These are phyloP conservation scores for Actias luna DNA, from an alignment of 2,888 invertebrate species.

Conservation along the genomic window DNA sequence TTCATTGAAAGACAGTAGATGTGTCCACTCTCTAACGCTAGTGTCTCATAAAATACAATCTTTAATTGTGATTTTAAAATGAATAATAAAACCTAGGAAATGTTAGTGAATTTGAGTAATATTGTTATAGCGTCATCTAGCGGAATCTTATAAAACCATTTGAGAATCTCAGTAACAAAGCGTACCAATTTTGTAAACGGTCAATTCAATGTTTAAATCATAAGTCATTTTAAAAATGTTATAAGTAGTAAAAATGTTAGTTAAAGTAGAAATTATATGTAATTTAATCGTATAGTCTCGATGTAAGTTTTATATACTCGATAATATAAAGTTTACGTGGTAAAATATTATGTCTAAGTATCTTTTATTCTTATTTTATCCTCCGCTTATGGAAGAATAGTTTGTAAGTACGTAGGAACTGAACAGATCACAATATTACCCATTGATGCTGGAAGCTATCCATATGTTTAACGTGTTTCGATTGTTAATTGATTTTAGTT, in stretches of 20 bases:
- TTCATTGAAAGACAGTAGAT: constrained; percentile 4
- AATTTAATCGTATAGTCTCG: background rate
- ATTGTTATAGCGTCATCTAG: constrained; percentile 11
- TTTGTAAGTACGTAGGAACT: constrained; percentile 19
- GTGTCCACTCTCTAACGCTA: constrained; percentile 13
- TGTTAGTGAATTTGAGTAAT: background rate
- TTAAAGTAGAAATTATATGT: background rate
- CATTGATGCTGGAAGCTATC: background rate
- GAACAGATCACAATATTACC: constrained; percentile 15
- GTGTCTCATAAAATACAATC: background rate
- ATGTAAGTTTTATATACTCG: constrained; percentile 5
- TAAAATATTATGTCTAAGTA: background rate
- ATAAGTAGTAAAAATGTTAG: too few relatives aligned
- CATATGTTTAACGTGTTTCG: background rate
- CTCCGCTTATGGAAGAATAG: constrained; percentile 1
- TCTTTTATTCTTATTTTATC: background rate
- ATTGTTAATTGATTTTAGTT: constrained; percentile 3
- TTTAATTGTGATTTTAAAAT: background rate
- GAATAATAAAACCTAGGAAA: background rate
- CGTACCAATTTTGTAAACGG: background rate
- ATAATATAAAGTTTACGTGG: background rate
- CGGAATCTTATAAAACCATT: background rate
- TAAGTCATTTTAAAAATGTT: too few relatives aligned
- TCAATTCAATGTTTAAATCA: background rate
- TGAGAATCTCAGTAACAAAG: background rate